Evolutionary conservation across 2,888 invertebrate species (phyloP), one percentile per base, ranked within the genome.

Genomic region (Quadroppia sp.): DNA sequence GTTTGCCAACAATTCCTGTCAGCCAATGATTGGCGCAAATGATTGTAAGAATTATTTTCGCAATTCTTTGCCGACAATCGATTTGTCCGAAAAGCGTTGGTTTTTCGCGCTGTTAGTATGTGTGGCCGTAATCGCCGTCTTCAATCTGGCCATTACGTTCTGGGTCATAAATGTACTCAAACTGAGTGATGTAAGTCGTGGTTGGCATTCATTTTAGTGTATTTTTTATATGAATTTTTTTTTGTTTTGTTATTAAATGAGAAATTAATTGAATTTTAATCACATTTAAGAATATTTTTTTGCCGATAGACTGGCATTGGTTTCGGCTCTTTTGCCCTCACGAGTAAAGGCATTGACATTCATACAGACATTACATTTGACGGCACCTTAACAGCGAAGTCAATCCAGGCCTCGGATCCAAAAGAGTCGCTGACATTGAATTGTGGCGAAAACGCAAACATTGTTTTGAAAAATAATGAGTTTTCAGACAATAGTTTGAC

Each of bases 401-500:
- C 40, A 20, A 67, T 67, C 23, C 17, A 23, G 20, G 1, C 36
- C 17, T 20, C 40, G 11, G 40, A 67, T 11, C 4, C 23, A 67
- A 67, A 67, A 42, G 36, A 67, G 23, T 1, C 40, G 1, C 40
- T 67, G 23, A 67, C 17, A 23, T 23, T 67, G 20, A 36, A 67
- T 67, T 67, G 40, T 2, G 25, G 4, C 23, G 23, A 67, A 23
- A 20, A 17, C 2, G 17, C 32, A 17, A 40, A 40, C 11, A 67
- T 67, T 67, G 40, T 67, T 40, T 23, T 67, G n/a, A 67, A 42
- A 42, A 67, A 67, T 23, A 67, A 23, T 23, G 67, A 67, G 2
- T 40, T 40, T 7, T 42, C n/a, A 2, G 67, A 67, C 11, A 67
- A 67, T 42, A 67, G 67, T 32, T 23, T 67, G 23, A 42, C 20